Percentiles rank a stretch among this genome's conserved stretches.
These are phyloP conservation scores for Aradus depressus DNA, from an alignment of 2,888 invertebrate species.

Conservation along the genomic window DNA sequence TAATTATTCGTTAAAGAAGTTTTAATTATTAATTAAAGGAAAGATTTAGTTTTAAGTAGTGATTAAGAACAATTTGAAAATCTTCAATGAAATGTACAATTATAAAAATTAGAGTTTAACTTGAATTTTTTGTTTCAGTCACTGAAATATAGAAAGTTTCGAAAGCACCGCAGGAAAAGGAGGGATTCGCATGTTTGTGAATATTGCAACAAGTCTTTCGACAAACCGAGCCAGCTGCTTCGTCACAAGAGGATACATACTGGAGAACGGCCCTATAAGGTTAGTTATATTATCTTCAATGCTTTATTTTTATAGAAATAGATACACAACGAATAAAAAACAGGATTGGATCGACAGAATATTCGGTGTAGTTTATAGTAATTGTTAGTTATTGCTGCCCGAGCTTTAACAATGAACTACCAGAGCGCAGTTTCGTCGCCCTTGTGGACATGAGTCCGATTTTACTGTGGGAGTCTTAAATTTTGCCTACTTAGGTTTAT, in stretches of 20 bases:
- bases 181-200: constrained; percentile 35
- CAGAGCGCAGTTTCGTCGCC: too few species aligned
- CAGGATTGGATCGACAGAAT: not conserved
- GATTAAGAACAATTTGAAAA: too few species aligned
- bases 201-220: constrained; percentile 44
- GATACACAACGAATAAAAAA: not conserved
- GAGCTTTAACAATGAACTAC: too few species aligned
- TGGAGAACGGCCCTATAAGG: constrained; percentile 47
- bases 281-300: constrained; percentile 1
- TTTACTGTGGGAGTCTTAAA: too few species aligned
- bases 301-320: not conserved
- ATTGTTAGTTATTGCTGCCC: too few species aligned
- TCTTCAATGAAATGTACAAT: too few species aligned
- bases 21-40: too few species aligned
- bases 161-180: constrained; percentile 20
- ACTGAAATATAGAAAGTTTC: constrained; percentile 7
- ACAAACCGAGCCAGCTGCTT: constrained; percentile 52
- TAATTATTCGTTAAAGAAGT: not conserved
- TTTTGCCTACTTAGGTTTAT: too few species aligned
- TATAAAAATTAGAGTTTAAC: too few species aligned
- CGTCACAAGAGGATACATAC: constrained; percentile 56
- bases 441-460: too few species aligned
- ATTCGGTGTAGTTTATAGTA: not conserved
- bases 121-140: constrained; percentile 6
- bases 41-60: too few species aligned